Conservation (phyloP, 92 coral and sea anemone species). For the Montipora capitata region DNA sequence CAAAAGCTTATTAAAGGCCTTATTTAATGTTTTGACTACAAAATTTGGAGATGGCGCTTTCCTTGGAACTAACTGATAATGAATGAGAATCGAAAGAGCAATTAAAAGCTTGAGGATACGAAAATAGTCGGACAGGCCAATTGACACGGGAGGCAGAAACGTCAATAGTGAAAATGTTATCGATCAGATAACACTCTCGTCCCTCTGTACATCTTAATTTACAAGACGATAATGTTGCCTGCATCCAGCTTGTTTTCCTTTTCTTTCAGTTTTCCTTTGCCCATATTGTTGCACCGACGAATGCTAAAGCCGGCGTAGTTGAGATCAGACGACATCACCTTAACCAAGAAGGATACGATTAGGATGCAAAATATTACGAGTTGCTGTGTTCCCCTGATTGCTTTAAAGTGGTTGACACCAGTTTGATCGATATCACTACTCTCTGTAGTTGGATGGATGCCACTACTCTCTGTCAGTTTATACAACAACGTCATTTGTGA, state of each 20-base stretch:
- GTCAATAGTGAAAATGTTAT: no score
- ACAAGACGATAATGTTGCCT: not conserved
- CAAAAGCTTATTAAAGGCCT: no score
- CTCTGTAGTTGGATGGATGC: not conserved
- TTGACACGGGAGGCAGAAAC: no score
- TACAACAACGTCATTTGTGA: not conserved
- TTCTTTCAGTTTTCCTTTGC: constrained; percentile 32
- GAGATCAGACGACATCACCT: constrained; percentile 32
- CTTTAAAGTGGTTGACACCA: not conserved
- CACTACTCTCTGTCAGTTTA: not conserved
- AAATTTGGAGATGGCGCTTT: no score
- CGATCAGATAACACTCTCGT: not conserved
- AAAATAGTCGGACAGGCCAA: no score
- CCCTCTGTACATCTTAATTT: not conserved
- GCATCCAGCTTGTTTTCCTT: not conserved
- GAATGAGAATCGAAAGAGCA: no score
- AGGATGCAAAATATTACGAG: not conserved
- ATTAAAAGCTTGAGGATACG: no score
- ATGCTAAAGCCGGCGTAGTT: constrained; percentile 3
- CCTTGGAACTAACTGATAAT: no score
- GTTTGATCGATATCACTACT: not conserved
- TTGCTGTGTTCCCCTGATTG: not conserved
- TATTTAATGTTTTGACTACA: no score
- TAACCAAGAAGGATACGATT: not conserved
- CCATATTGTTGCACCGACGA: constrained; percentile 29